These are phyloP conservation scores for Mesocricetus auratus DNA, from an alignment of 2,113 vertebrate genomes.

Conservation along the genomic window DNA sequence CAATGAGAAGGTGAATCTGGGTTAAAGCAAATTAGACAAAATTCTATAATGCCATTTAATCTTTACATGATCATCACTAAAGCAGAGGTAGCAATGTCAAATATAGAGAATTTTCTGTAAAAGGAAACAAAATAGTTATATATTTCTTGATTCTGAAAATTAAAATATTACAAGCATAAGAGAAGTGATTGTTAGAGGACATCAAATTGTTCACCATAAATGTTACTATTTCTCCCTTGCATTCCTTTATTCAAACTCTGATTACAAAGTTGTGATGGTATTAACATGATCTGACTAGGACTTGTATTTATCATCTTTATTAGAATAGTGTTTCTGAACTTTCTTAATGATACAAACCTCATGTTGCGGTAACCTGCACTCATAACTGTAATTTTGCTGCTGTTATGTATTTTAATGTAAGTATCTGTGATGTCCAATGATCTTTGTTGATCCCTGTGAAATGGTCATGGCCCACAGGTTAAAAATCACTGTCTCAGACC, in stretches of 20 bases:
- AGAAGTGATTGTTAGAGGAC: neutral
- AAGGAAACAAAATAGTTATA: neutral
- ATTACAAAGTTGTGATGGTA: neutral
- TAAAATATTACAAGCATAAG: neutral
- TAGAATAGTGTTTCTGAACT: neutral
- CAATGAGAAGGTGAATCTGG: neutral
- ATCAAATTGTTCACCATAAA: neutral
- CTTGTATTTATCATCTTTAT: neutral
- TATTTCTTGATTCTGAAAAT: neutral
- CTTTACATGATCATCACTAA: neutral
- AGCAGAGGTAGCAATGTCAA: neutral
- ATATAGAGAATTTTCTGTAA: neutral
- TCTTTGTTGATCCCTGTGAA: neutral
- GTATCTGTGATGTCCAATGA: neutral
- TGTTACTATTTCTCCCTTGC: neutral
- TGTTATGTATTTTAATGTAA: neutral
- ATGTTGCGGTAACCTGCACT: neutral
- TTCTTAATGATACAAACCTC: neutral
- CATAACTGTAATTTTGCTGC: neutral
- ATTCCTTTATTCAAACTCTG: constrained; percentile 50
- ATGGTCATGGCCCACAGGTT: neutral
- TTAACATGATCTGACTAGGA: neutral
- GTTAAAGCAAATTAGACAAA: neutral
- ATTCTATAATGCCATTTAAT: neutral
- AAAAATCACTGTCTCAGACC: neutral